Evolutionary conservation across 2,797 vertebrate genomes (phyloP).

Genomic region (Gallirallus australis): DNA sequence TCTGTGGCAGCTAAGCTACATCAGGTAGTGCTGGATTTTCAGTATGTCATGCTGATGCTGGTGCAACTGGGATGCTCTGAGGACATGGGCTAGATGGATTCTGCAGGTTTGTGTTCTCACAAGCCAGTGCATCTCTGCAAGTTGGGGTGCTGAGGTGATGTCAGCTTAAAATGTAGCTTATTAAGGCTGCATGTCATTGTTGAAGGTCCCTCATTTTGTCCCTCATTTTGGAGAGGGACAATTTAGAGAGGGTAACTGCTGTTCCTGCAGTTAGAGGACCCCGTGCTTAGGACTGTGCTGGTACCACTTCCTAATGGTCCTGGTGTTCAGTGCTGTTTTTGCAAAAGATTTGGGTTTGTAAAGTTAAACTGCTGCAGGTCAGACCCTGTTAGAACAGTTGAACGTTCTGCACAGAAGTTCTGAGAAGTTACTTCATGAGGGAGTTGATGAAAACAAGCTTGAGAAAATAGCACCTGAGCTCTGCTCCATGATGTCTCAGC

Average conservation of each 20-base stretch:
- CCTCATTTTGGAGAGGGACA: neutral
- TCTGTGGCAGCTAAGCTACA: neutral
- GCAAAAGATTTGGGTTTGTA: neutral
- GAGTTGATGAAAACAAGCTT: neutral
- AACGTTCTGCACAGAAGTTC: neutral
- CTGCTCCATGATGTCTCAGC: neutral
- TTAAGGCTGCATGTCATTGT: neutral
- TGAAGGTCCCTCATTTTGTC: neutral
- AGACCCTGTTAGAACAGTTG: neutral
- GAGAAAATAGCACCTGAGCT: neutral
- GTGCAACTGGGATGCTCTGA: neutral
- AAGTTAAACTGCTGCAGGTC: neutral
- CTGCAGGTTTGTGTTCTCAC: neutral
- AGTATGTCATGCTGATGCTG: neutral
- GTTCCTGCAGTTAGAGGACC: too few relatives aligned
- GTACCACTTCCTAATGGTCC: neutral
- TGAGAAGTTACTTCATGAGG: neutral
- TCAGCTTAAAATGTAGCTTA: neutral
- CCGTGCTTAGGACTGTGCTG: neutral
- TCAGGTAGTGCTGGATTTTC: neutral
- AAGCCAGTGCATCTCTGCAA: neutral
- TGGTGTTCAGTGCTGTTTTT: accelerated
- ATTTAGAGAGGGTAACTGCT: neutral
- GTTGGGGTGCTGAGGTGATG: neutral
- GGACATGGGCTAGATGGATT: neutral